Conservation (phyloP, 23 tunicate genomes). For the Trididemnum miniatum region DNA sequence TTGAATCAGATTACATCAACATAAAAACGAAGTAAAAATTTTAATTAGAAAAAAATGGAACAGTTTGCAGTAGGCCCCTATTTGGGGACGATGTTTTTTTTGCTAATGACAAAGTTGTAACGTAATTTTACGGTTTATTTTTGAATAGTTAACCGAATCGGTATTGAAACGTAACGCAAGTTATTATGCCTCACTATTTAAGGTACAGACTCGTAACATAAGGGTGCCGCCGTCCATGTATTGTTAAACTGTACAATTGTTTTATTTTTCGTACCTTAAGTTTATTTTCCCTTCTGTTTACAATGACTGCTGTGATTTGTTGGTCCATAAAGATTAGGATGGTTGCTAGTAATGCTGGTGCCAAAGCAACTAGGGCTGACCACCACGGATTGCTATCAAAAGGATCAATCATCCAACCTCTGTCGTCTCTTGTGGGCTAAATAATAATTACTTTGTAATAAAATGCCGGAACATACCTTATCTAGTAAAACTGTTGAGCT, state of each 20-base stretch:
- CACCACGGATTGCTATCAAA: conserved; percentile 81
- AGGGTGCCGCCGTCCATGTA: no score
- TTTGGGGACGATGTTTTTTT: no score
- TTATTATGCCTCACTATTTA: no score
- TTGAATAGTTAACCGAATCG: no score
- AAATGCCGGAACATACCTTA: not conserved
- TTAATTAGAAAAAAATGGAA: not conserved
- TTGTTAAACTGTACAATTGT: no score
- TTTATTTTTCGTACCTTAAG: no score
- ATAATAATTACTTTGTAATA: not conserved
- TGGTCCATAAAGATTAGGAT: conserved; percentile 99
- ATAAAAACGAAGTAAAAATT: not conserved
- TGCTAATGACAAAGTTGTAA: no score
- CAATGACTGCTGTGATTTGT: conserved; percentile 98
- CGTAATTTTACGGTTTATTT: no score
- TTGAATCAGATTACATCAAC: no score
- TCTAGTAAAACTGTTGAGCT: not conserved
- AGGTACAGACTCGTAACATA: no score
- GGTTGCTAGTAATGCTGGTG: conserved; percentile 83
- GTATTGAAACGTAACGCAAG: no score
- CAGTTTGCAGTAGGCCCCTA: no score
- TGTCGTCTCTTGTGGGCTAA: conserved; percentile 90
- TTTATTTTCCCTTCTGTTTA: conserved; percentile 94
- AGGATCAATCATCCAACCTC: conserved; percentile 87
- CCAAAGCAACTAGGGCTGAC: conserved; percentile 75